Percentiles rank a stretch among this genome's conserved stretches.
phyloP scores from a whole-genome alignment of 2,797 vertebrate species.

The Discoglossus pictus region DNA sequence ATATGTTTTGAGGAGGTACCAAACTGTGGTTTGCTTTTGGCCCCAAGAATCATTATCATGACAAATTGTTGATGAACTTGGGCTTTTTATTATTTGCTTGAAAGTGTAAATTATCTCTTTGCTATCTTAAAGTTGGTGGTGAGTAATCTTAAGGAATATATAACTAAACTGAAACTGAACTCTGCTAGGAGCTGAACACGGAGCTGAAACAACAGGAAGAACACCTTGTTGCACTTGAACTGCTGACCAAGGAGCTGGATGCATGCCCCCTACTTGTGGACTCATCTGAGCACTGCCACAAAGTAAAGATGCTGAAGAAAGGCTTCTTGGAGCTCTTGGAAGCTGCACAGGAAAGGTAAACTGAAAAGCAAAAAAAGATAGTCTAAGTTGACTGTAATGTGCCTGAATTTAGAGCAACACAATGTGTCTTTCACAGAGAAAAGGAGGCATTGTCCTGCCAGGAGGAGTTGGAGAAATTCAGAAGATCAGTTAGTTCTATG shows the following conservation, averaged over 20 bases:
- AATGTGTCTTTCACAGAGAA: constrained; percentile 71
- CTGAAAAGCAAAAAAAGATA: not conserved
- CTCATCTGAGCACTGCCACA: constrained; percentile 76
- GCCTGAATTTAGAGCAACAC: constrained; percentile 3
- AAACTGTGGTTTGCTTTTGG: no score
- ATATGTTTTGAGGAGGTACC: no score
- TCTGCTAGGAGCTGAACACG: constrained; percentile 79
- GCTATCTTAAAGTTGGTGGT: no score
- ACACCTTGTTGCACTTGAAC: constrained; percentile 80
- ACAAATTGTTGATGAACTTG: no score
- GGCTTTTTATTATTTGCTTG: no score
- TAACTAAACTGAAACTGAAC: no score
- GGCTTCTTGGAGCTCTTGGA: constrained; percentile 83
- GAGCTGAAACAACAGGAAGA: constrained; percentile 86
- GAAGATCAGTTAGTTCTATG: constrained; percentile 78
- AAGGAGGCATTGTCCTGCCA: constrained; percentile 85
- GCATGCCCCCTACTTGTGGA: constrained; percentile 70
- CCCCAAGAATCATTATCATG: no score
- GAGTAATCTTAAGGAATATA: no score
- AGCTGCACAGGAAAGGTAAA: constrained; percentile 81
- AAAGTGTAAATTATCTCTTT: no score
- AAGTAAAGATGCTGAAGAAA: constrained; percentile 77
- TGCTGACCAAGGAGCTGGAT: constrained; percentile 77
- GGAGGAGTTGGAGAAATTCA: constrained; percentile 85
- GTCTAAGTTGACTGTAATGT: not conserved